These are phyloP conservation scores for Sapajus apella DNA, from an alignment of 2,113 vertebrate genomes.

Conservation along the genomic window DNA sequence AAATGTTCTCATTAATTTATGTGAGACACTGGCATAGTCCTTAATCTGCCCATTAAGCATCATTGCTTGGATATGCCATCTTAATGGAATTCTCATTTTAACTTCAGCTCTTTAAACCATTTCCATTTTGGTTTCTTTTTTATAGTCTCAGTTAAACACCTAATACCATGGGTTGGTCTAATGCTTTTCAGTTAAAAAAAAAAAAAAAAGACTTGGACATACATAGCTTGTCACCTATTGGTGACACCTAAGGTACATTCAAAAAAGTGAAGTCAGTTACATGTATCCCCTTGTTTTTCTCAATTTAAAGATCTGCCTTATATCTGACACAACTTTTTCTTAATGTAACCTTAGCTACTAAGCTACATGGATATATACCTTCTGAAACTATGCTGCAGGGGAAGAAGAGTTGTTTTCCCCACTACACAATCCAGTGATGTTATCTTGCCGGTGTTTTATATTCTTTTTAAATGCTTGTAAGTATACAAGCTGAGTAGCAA, in stretches of 20 bases:
- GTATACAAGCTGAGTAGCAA: background rate
- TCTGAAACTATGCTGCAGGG: background rate
- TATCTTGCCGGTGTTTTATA: background rate
- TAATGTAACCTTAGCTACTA: background rate
- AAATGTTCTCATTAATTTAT: background rate
- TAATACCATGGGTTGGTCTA: background rate
- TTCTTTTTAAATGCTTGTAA: slow-evolving; percentile 32
- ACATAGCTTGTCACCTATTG: background rate
- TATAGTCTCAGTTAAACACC: background rate
- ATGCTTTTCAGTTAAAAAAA: slow-evolving; percentile 37
- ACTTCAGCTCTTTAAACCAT: background rate
- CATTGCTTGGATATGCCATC: background rate
- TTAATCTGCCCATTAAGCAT: background rate
- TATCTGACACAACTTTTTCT: slow-evolving; percentile 1
- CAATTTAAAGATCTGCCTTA: background rate
- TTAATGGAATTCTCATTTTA: slow-evolving; percentile 21
- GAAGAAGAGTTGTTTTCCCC: background rate
- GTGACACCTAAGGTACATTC: background rate
- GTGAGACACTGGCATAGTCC: background rate
- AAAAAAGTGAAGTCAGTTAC: background rate
- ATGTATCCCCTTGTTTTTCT: background rate
- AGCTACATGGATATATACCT: background rate
- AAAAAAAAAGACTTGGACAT: background rate
- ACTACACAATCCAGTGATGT: background rate
- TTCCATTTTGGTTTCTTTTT: background rate